Conservation (phyloP, 2,888 invertebrate species). For the Stenodema calcarata region DNA sequence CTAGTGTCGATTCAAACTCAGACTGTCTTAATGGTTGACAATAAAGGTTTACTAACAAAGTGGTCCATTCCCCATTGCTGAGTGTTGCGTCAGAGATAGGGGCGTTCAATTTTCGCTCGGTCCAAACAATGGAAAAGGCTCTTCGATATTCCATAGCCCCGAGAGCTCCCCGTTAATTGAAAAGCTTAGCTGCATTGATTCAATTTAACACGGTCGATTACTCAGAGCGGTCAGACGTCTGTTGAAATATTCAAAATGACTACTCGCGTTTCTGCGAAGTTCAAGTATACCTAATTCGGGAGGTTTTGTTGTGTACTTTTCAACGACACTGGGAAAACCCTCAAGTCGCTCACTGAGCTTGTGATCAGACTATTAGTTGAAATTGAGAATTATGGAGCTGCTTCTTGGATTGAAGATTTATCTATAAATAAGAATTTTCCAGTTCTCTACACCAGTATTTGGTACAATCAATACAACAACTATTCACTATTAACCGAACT, state of each 20-base stretch:
- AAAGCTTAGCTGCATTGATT: not conserved
- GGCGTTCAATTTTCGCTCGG: constrained; percentile 1
- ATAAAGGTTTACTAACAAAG: constrained; percentile 2
- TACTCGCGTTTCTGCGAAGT: not conserved
- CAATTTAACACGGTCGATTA: not conserved
- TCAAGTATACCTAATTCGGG: not conserved
- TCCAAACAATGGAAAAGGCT: not conserved
- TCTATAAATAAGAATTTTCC: too few species aligned
- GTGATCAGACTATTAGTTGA: too few species aligned
- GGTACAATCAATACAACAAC: too few species aligned
- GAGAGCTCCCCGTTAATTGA: not conserved
- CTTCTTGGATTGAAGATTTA: too few species aligned
- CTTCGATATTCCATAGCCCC: not conserved
- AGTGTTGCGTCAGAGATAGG: constrained; percentile 18
- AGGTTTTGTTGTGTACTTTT: too few species aligned
- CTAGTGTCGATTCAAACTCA: not conserved
- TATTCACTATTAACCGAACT: too few species aligned
- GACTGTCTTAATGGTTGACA: not conserved
- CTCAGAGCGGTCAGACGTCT: not conserved
- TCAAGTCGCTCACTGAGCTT: not conserved
- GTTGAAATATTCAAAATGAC: not conserved
- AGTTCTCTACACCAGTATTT: too few species aligned
- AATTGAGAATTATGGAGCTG: too few species aligned
- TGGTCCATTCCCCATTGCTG: not conserved
- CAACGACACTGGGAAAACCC: not conserved